Evolutionary conservation across 2,113 vertebrate genomes (phyloP), one percentile per base, ranked within the genome.

Genomic region (Neogobius melanostomus): DNA sequence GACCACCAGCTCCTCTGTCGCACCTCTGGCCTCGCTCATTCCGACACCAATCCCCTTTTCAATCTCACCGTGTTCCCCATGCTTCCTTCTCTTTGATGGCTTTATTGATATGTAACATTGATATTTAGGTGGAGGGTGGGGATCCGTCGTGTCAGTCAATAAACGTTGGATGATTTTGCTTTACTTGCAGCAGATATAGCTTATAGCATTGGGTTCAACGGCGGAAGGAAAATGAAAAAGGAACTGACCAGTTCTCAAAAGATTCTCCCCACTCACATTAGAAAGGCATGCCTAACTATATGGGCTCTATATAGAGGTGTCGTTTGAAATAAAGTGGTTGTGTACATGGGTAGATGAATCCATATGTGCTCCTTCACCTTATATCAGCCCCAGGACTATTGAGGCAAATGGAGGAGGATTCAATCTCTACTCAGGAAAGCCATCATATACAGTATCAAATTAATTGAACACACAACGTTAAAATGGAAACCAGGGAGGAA

Each of bases 31-130:
- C 62, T 80, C 42, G 65, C 72, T 80, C 76, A 69, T 85, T 75
- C 68, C 52, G 46, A 75, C 77, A 67, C 75, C 75, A 60, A 16
- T 67, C 66, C 63, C 60, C 16, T 56, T 77, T 84, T 76, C 81
- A 86, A 78, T 80, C 75, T 72, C 71, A 75, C 53, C 75, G 28
- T 14, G n/a, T 12, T 76, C 69, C 80, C 73, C 77, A 78, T 71
- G 77, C 72, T 16, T 64, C 76, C 48, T 74, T 59, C 65, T 79
- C 75, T 78, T 71, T 75, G 80, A 82, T 88, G 84, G 85, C 73
- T 85, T 88, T 87, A 89, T 86, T 92, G 86, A 92, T 89, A 92
- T 87, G 83, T 87, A 90, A 90, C 86, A 86, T 77, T 83, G 81
- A 85, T 89, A 87, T 89, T 87, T 90, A 92, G 53, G 75, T 72